Base-by-base conservation (phyloP, 2,888 invertebrate species). In the Cotesia congregata region DNA sequence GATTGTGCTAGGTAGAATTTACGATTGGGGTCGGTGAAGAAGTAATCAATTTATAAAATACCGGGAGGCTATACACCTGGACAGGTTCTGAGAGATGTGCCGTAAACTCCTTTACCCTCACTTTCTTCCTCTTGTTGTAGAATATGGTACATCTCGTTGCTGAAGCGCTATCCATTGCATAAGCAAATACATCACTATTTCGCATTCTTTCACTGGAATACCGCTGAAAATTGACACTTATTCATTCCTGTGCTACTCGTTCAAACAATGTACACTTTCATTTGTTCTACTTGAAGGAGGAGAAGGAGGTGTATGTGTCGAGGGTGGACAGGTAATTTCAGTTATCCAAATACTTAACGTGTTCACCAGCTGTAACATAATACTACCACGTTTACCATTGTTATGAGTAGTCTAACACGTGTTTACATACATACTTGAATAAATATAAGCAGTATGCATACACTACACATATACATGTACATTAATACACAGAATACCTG, bases 281-380 rank as follows among this genome's bases (percentile, higher is more conserved):
- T 71, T 30, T 30, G 30, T 30, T 30, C 30, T 30, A 30, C 30
- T 30, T 3, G 30, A 1, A 30, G 3, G 30, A 30, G 30, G 30
- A 30, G 30, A 3, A 30, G 39, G 40, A 40, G 17, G 20, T 20
- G 76, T 72, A 73, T 67, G 62, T 69, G 70, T 60, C 68, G 20
- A 67, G 59, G 59, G 61, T 67, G 67, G 62, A 74, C 71, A 73
- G 74, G 78, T 82, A 79, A 83, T 83, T 82, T 81, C 79, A 81
- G 81, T 81, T 80, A 81, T 81, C 81, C 81, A 78, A 82, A 83
- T 83, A 83, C 79, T 79, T 73, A 81, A 62, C 72, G 65, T 76
- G 75, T 62, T 64, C 77, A 79, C 59, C 73, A 64, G 78, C 71
- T 78, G 82, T 79, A 78, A 80, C 77, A 65, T 78, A 73, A 76